Conservation (phyloP, 2,797 vertebrate species). For the Tapirus indicus region DNA sequence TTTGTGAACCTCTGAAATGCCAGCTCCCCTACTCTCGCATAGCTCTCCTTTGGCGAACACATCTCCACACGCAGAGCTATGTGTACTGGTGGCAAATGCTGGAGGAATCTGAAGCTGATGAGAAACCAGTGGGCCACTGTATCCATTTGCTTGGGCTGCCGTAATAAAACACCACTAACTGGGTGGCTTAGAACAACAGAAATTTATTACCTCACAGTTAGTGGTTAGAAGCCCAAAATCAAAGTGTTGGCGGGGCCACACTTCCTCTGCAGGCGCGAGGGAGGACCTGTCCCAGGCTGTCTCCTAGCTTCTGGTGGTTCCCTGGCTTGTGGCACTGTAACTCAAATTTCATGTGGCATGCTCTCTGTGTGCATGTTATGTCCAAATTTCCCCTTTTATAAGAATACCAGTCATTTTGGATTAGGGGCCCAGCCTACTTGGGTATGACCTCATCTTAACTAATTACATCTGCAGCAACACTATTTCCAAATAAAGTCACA, state of each 20-base stretch:
- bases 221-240: not conserved
- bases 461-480: not conserved
- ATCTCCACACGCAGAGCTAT: rapidly evolving
- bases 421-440: not conserved
- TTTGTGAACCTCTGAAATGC: not conserved
- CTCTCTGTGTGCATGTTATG: not conserved
- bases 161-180: not conserved
- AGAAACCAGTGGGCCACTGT: not conserved
- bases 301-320: not conserved
- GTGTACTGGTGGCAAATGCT: not conserved
- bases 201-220: not conserved
- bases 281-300: not conserved
- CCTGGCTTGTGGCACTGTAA: not conserved
- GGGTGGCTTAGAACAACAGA: not conserved
- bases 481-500: not conserved
- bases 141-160: not conserved
- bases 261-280: not conserved
- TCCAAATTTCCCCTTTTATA: not conserved
- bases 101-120: not conserved
- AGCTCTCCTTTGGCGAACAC: no score
- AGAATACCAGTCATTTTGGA: not conserved
- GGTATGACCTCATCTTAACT: not conserved
- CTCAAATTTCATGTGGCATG: rapidly evolving
- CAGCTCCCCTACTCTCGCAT: not conserved
- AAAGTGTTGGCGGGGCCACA: not conserved